Conservation (phyloP, 2,113 vertebrate species). For the Megaleporinus macrocephalus region DNA sequence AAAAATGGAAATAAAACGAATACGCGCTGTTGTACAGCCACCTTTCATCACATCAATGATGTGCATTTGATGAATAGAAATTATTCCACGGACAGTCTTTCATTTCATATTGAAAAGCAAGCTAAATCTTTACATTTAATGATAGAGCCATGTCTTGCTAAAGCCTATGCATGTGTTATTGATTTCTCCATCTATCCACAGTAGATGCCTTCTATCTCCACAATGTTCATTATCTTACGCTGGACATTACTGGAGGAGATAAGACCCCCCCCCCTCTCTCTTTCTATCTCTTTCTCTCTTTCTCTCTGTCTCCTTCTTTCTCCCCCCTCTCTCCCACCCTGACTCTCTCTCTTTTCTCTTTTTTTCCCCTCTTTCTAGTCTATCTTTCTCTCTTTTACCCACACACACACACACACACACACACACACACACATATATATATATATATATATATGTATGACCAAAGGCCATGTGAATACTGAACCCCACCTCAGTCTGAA, state of each 20-base stretch:
- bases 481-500: too few relatives aligned
- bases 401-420: too few relatives aligned
- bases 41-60: neutral
- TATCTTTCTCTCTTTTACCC: neutral
- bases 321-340: neutral
- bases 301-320: neutral
- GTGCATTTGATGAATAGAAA: slow-evolving; percentile 6
- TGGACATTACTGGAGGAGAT: slow-evolving; percentile 47
- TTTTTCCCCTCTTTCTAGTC: neutral
- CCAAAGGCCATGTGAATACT: too few relatives aligned
- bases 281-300: neutral
- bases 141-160: slow-evolving; percentile 48
- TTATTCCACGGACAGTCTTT: slow-evolving; percentile 18
- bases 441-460: too few relatives aligned
- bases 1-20: neutral
- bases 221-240: slow-evolving; percentile 58
- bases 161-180: slow-evolving; percentile 59
- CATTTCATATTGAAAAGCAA: slow-evolving; percentile 46
- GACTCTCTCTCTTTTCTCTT: neutral
- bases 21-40: neutral
- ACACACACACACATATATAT: too few relatives aligned
- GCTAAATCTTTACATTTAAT: slow-evolving; percentile 58
- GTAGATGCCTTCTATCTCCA: slow-evolving; percentile 54
- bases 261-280: slow-evolving; percentile 13
- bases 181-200: slow-evolving; percentile 53